phyloP scores from a whole-genome alignment of 2,797 vertebrate species.

The Dendrocincla fuliginosa region DNA sequence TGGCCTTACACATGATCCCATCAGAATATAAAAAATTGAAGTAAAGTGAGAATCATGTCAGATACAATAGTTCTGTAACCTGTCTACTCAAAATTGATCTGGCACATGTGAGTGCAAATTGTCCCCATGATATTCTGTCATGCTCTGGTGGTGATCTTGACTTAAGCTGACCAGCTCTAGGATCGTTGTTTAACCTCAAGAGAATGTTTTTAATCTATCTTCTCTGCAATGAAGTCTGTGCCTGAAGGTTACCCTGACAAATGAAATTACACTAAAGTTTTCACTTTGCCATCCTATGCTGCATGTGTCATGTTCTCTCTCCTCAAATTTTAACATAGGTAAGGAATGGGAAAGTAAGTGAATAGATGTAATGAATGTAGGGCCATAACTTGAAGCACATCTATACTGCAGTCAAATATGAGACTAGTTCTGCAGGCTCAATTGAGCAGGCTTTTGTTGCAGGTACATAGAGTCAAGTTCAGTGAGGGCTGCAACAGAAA shows the following conservation, averaged over 20 bases:
- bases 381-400: neutral
- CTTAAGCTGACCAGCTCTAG: neutral
- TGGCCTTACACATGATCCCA: neutral
- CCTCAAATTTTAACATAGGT: neutral
- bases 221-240: neutral
- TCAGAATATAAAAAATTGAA: neutral
- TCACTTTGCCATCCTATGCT: neutral
- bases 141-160: neutral
- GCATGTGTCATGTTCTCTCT: neutral
- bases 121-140: neutral
- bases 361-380: neutral
- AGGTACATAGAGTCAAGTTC: neutral
- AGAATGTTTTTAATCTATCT: neutral
- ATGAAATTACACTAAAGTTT: neutral
- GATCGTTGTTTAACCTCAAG: neutral
- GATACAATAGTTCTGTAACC: neutral
- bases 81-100: neutral
- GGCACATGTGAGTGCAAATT: accelerated
- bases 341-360: neutral
- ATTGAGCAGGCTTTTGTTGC: neutral
- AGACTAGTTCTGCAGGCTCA: neutral
- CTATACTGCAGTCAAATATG: neutral
- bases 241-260: neutral
- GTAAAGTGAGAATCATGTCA: neutral
- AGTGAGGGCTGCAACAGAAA: neutral